These are phyloP conservation scores for Alouatta palliata DNA, from an alignment of 2,113 vertebrate species.

Conservation along the genomic window DNA sequence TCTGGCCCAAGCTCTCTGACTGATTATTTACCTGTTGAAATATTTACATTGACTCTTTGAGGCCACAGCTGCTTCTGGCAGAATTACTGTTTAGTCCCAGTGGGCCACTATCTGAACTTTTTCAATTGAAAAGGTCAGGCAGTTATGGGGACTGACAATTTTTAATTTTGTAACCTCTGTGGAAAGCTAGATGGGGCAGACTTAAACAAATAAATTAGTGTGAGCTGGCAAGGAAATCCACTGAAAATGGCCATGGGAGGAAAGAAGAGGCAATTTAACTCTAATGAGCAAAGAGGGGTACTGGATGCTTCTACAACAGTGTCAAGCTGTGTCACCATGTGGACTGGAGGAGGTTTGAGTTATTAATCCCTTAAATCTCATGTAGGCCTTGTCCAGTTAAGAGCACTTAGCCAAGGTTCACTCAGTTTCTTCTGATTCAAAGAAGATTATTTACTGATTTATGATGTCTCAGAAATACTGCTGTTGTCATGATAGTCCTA, in stretches of 20 bases:
- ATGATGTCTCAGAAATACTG: not conserved
- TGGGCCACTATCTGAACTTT: conserved; percentile 74
- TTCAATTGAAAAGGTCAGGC: conserved; percentile 79
- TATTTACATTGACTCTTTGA: conserved; percentile 73
- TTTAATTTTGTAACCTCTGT: conserved; percentile 83
- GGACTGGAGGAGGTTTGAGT: conserved; percentile 53
- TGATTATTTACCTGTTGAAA: conserved; percentile 82
- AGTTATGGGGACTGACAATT: conserved; percentile 78
- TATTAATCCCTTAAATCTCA: conserved; percentile 78
- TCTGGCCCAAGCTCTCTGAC: conserved; percentile 26
- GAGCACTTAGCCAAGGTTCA: not conserved
- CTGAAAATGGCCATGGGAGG: conserved; percentile 59
- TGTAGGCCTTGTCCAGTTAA: conserved; percentile 51
- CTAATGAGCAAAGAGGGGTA: conserved; percentile 70
- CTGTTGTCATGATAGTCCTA: not conserved
- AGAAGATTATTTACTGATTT: conserved; percentile 52
- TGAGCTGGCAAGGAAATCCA: conserved; percentile 64
- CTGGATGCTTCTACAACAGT: conserved; percentile 60
- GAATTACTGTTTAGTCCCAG: conserved; percentile 58
- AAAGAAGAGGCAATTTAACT: conserved; percentile 79
- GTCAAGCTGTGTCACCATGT: conserved; percentile 36
- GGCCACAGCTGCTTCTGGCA: conserved; percentile 63
- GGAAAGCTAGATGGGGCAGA: conserved; percentile 69
- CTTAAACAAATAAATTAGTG: conserved; percentile 81
- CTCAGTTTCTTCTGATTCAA: not conserved